phyloP scores from a whole-genome alignment of 2,113 vertebrate species.

The Dermatemys mawii region DNA sequence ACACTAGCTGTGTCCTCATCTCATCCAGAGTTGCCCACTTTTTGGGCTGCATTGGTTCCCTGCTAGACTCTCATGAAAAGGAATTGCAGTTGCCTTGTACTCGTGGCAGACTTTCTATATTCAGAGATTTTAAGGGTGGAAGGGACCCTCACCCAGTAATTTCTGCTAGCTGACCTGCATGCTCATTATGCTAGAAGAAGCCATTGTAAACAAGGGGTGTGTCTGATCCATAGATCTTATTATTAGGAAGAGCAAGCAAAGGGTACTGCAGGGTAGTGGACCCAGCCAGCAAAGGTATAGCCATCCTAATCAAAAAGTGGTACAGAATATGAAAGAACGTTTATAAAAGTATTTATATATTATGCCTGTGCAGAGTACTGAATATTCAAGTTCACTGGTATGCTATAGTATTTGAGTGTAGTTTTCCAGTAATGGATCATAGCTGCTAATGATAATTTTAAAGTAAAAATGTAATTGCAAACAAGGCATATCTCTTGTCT shows the following conservation, averaged over 20 bases:
- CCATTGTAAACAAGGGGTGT: neutral
- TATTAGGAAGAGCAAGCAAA: neutral
- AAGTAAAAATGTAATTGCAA: neutral
- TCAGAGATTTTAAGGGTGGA: neutral
- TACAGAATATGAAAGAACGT: neutral
- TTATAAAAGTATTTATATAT: neutral
- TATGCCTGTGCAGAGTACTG: neutral
- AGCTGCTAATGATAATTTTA: conserved; percentile 25
- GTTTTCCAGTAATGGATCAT: conserved; percentile 12
- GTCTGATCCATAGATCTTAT: neutral
- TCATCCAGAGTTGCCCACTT: neutral
- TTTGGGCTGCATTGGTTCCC: neutral
- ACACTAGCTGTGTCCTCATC: neutral
- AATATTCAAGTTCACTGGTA: neutral
- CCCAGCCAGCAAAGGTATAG: neutral
- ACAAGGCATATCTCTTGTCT: neutral
- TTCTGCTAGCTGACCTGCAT: neutral
- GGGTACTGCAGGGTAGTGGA: neutral
- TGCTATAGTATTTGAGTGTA: conserved; percentile 5
- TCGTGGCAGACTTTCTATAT: neutral
- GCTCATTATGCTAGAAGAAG: neutral
- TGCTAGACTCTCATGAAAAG: neutral
- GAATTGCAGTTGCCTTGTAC: neutral
- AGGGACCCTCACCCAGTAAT: neutral
- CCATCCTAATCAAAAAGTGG: conserved; percentile 3